phyloP scores from a whole-genome alignment of 2,797 vertebrate genomes.

The Schizothorax lantsangensis region DNA sequence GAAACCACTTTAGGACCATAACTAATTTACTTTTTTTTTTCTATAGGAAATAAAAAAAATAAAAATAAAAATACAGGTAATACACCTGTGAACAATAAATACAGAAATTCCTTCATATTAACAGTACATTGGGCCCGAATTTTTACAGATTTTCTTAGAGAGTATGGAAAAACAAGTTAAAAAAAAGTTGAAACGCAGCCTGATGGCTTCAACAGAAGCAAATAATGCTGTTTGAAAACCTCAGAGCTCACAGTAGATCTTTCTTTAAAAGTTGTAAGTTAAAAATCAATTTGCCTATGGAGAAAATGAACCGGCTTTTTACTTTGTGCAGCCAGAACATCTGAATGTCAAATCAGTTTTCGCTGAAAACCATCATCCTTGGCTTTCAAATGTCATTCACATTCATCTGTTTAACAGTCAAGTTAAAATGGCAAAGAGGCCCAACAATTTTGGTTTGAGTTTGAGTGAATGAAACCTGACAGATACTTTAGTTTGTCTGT shows the following conservation, averaged over 20 bases:
- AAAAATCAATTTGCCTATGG: neutral
- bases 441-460: conserved; percentile 3
- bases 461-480: neutral
- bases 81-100: neutral
- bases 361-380: neutral
- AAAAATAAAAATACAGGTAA: neutral
- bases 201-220: neutral
- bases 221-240: neutral
- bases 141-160: neutral
- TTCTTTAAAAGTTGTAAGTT: neutral
- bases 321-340: neutral
- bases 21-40: too few species aligned
- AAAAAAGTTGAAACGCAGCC: neutral
- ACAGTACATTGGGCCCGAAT: neutral
- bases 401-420: neutral
- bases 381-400: conserved; percentile 7
- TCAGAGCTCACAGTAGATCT: neutral
- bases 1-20: too few species aligned
- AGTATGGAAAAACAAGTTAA: neutral
- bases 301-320: neutral
- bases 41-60: too few species aligned
- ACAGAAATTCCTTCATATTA: neutral
- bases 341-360: conserved; percentile 2
- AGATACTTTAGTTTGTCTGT: neutral
- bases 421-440: conserved; percentile 6